Evolutionary conservation across 2,888 invertebrate genomes (phyloP).

Genomic region (Aporophyla lueneburgensis): DNA sequence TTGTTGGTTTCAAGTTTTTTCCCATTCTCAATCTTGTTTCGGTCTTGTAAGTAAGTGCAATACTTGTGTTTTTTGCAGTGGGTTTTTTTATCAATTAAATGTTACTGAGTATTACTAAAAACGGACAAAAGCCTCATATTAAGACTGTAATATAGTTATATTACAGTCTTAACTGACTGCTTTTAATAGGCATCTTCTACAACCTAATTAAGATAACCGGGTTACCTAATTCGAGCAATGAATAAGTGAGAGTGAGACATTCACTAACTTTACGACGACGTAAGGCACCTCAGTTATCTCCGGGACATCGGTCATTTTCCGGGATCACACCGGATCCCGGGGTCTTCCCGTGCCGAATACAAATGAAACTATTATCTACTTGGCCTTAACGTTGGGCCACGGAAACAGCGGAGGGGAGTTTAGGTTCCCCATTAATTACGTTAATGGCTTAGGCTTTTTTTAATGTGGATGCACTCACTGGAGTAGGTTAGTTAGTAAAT

Average conservation of each 20-base stretch:
- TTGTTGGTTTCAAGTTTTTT: too few species aligned
- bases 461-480: not conserved
- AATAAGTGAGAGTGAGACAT: constrained; percentile 56
- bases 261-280: constrained; percentile 63
- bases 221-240: constrained; percentile 31
- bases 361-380: constrained; percentile 73
- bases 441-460: not conserved
- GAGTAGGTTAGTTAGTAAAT: not conserved
- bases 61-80: too few species aligned
- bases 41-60: too few species aligned
- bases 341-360: constrained; percentile 64
- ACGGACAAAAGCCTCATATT: not conserved
- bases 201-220: constrained; percentile 40
- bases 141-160: not conserved
- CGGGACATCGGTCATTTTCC: constrained; percentile 70
- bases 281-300: constrained; percentile 62
- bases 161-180: not conserved
- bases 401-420: constrained; percentile 31
- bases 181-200: constrained; percentile 17
- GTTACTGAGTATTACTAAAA: not conserved
- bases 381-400: constrained; percentile 40
- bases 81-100: too few species aligned
- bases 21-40: too few species aligned
- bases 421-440: constrained; percentile 2
- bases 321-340: constrained; percentile 49